Evolutionary conservation across 2,113 vertebrate genomes (phyloP), one percentile per base, ranked within the genome.

Genomic region (Holacanthus passer): DNA sequence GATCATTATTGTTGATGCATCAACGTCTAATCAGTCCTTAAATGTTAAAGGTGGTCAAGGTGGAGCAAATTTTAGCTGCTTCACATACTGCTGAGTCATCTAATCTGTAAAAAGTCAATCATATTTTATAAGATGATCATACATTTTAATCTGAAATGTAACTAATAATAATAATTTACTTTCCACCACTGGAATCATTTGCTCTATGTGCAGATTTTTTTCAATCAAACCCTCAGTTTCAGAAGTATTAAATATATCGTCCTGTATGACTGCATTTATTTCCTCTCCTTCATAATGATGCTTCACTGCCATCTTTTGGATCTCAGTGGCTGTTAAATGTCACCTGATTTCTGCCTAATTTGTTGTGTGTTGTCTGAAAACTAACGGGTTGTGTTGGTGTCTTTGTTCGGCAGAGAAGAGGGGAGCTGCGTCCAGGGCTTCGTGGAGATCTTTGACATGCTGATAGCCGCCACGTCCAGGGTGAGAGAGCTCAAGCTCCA

Each of bases 391-490:
- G 24, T 52, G 55, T 75, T 45, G 79, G 65, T 89, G 59, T 88
- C n/a, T 79, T 69, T 71, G 39, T 79, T 8, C 22, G 69, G n/a
- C 81, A 99, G 98, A 94, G 98, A 99, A 4, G 97, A 99, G 83
- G 96, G 98, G 32, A 97, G 96, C 91, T 98, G 97, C 2, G 98
- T 99, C 20, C 97, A 99, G 94, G 98, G 98, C 84, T 97, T 99
- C 80, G 90, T 96, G 90, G 98, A 99, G 91, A 99, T 99, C 93
- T 99, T 99, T 86, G 98, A 99, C 88, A 98, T 99, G 98, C 96
- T 99, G 60, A 89, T 99, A 79, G 98, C 97, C 20, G 96, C 97
- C 29, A 99, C 98, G 24, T 97, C 98, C 24, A 95, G 97, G 80
- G 96, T 99, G 87, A 94, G 98, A 73, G 98, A 99, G 91, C 95